Evolutionary conservation across 1,140 invertebrate species (phyloP), one percentile per base, ranked within the genome.

Genomic region (Ctenoplectra terminalis): DNA sequence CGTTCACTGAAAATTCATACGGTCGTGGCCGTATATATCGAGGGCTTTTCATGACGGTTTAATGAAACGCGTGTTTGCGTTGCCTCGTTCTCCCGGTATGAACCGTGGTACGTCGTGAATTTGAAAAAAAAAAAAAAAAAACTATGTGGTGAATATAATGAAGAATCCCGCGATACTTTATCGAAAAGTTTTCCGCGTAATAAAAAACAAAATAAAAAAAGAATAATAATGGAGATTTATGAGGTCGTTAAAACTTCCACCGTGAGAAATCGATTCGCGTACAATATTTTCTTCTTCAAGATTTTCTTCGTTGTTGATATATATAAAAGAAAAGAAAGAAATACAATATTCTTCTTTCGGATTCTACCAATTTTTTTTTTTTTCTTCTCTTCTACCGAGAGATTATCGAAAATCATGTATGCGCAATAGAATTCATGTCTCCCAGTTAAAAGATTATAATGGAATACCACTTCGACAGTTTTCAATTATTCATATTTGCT

Each of bases 1-100:
- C 34, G 61, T 54, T 48, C 43, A 23, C 66, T 2, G 29, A 31
- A 71, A 60, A 70, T 78, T 78, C 50, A 76, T 48, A 40, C 43
- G 61, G 31, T 37, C 20, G 17, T 17, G 29, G 0, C 8, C 34
- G 1, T 74, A 31, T 29, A 60, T 26, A 48, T 20, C 1, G 40
- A n/a, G 46, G 15, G 37, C 71, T 73, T 58, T 34, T n/a, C 56
- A 37, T 23, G 17, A 37, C 34, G 50, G n/a, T 40, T 56, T 40
- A 72, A 56, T 72, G 70, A 56, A 56, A 72, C 52, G n/a, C 52
- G 17, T 31, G 40, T 43, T 67, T 29, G 40, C 26, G 17, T 11
- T 29, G 9, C 29, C 17, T 46, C 50, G 29, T 9, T 9, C n/a
- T 40, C 40, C 40, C 40, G 40, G 23, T 13, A 29, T 31, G n/a